Conservation (phyloP, 2,888 invertebrate genomes). For the Magallana nippona region DNA sequence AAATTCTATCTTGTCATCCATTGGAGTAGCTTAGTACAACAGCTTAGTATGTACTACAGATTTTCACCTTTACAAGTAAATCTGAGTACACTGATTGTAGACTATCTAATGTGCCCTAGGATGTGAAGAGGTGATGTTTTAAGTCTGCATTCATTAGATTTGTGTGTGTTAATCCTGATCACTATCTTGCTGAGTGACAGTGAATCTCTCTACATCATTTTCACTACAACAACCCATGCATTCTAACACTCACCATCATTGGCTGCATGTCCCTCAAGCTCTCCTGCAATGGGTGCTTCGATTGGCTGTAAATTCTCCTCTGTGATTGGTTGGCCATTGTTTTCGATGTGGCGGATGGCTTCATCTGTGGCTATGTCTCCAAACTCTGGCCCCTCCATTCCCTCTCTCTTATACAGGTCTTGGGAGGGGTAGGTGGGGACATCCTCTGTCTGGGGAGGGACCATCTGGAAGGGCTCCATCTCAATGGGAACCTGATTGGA, state of each 20-base stretch:
- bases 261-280: conserved; percentile 46
- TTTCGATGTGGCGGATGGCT: conserved; percentile 66
- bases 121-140: no score
- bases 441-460: conserved; percentile 42
- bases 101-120: no score
- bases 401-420: conserved; percentile 43
- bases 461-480: conserved; percentile 38
- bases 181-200: no score
- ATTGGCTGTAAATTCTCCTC: conserved; percentile 47
- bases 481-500: conserved; percentile 5
- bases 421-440: conserved; percentile 27
- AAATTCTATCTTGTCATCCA: no score
- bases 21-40: no score
- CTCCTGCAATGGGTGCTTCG: conserved; percentile 46
- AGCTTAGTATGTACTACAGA: no score
- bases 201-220: no score
- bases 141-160: no score
- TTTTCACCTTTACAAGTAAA: no score
- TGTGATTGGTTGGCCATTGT: conserved; percentile 59
- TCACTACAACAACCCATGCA: background rate
- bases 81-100: no score
- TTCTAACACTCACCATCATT: conserved; percentile 22
- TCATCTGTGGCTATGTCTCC: conserved; percentile 61
- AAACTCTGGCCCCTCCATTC: conserved; percentile 52
- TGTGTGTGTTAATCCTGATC: no score